phyloP scores from a whole-genome alignment of 2,888 invertebrate genomes.

The Saturnia japonica region DNA sequence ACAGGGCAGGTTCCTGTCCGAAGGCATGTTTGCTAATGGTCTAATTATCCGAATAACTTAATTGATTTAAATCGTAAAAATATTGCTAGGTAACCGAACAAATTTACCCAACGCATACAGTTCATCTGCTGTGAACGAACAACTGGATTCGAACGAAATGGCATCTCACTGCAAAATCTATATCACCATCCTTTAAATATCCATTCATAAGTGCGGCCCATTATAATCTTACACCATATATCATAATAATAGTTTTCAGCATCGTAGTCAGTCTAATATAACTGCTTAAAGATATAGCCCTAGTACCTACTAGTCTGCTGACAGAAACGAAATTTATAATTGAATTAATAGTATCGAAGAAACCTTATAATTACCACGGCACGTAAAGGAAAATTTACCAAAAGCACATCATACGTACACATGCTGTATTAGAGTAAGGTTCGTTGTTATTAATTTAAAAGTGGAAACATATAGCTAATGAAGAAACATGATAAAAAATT shows the following conservation, averaged over 20 bases:
- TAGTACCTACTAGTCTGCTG: conserved; percentile 27
- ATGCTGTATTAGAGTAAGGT: conserved; percentile 33
- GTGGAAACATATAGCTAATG: conserved; percentile 37
- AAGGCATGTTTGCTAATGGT: too few species aligned
- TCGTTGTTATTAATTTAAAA: conserved; percentile 21
- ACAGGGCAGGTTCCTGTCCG: too few species aligned
- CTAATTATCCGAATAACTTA: too few species aligned
- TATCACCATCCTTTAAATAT: not conserved
- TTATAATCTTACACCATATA: not conserved
- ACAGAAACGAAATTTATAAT: conserved; percentile 63
- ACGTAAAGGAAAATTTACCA: conserved; percentile 45
- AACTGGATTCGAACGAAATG: too few species aligned
- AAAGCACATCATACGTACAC: conserved; percentile 47
- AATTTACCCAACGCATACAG: not conserved
- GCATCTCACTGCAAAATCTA: not conserved
- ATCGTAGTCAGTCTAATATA: not conserved
- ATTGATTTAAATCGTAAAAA: too few species aligned
- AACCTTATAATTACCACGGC: conserved; percentile 38
- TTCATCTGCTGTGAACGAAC: not conserved
- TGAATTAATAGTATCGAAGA: conserved; percentile 55
- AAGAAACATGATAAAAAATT: conserved; percentile 47
- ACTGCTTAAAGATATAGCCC: not conserved
- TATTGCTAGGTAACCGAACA: not conserved
- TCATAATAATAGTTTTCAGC: not conserved
- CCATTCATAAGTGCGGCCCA: not conserved